Base-by-base conservation (phyloP, 2,797 vertebrate genomes). In the Pampus argenteus region DNA sequence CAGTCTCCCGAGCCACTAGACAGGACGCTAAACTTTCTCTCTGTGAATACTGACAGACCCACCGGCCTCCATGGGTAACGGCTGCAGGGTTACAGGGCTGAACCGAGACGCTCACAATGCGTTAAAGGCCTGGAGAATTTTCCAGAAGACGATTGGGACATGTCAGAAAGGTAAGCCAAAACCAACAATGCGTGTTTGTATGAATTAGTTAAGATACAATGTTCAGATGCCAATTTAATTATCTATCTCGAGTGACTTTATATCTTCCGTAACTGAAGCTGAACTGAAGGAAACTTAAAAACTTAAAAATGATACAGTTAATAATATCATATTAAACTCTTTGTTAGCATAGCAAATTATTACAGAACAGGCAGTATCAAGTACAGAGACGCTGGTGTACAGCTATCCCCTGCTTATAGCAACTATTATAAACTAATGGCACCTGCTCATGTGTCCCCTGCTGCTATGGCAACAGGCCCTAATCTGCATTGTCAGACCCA, bases 91-190 rank as follows among this genome's bases (percentile, higher is more conserved):
- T 22, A 50, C 69, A 64, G 58, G 75, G 74, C 76, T 52, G 71
- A 52, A 86, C 31, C 78, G 73, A 84, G 64, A 64, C 59, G 29
- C 60, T 69, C 64, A 44, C 45, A 5, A 74, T 78, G 88, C 42
- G 70, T 78, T 90, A 70, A 91, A 79, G 81, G 80, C 76, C 79
- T 49, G 76, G 74, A 66, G 45, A 45, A 66, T 31, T 64, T 17
- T 44, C 29, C 75, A 71, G 48, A 11, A 84, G 69, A 81, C 42
- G 77, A 38, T 55, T 87, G 83, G 95, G 94, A 95, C 94, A 98
- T 98, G 97, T 98, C 95, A 49, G 93, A 96, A 94, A 98, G 97
- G 97, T 97, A 94, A 90, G 95, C 7, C 4, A 11, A 38, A 42
- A 36, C n/a, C 56, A 20, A 2, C 45, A n/a, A 15, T 6, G 36